A percentile compares a stretch with the other conserved stretches of the same genome.
These are phyloP conservation scores for Urocyon cinereoargenteus DNA, from an alignment of 2,797 vertebrate species.

Conservation along the genomic window DNA sequence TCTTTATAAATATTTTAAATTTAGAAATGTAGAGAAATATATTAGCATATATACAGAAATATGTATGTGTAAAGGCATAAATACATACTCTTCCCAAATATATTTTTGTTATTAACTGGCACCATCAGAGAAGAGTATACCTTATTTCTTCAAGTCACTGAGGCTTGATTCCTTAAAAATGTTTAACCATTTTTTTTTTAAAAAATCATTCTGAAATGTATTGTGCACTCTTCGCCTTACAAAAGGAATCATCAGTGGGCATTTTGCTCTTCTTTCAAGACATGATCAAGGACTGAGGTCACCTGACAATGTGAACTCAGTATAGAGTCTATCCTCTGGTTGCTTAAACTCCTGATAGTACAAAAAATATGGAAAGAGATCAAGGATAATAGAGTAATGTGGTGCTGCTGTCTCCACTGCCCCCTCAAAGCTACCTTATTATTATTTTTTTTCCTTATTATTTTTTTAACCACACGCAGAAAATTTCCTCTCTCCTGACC, in stretches of 20 bases:
- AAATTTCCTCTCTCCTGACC: not conserved
- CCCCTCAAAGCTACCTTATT: not conserved
- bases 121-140: not conserved
- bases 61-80: not conserved
- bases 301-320: not conserved
- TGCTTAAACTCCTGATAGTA: not conserved
- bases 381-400: not conserved
- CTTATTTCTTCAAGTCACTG: not conserved
- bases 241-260: not conserved
- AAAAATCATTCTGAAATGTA: not conserved
- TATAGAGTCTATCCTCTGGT: not conserved
- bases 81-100: not conserved
- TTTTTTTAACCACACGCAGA: not conserved
- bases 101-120: not conserved
- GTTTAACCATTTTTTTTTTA: not conserved
- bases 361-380: not conserved
- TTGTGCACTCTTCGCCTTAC: not conserved
- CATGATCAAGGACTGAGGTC: not conserved
- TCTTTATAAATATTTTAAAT: conserved; percentile 11
- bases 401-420: not conserved
- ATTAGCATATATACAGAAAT: not conserved
- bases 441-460: too few species aligned
- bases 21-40: not conserved
- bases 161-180: not conserved
- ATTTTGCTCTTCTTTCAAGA: not conserved